Base-by-base conservation (phyloP, 2,888 invertebrate species). In the Drosophila helvetica region DNA sequence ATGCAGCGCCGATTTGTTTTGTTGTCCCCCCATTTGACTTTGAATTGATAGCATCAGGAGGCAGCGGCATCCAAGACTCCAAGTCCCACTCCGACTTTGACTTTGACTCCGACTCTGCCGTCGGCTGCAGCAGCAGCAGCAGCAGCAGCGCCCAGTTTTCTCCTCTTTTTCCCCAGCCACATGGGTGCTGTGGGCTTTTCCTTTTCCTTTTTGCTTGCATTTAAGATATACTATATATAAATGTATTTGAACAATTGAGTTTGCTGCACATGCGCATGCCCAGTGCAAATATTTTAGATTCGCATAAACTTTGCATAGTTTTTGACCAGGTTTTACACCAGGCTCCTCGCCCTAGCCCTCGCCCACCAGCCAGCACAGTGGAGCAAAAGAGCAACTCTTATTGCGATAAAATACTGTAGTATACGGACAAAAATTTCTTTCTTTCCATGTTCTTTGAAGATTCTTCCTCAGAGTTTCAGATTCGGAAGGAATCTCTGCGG, bases 1-100 rank as follows among this genome's bases (percentile, higher is more conserved):
- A 90, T 89, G 81, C 89, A 90, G 90, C 90, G 90, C 90, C 89
- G 90, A 89, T 89, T 89, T 89, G 89, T 89, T 89, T 86, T 89
- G 88, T 86, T 89, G 88, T 86, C 89, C 88, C 88, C 85, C 90
- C 89, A 90, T 89, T 89, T 89, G 88, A 90, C 90, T 89, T 86
- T 85, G 88, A 90, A 89, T 89, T 89, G 89, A 89, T 89, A 89
- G 89, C 89, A 89, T 89, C 89, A 63, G 79, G 72, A 78, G 75
- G 75, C 69, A 62, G 54, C 52, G 7, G 47, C 46, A 65, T 46
- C 42, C 30, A 5, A 22, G 15, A 52, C 22, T 46, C 74, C 45
- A 42, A n/a, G 27, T 43, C 77, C 62, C 42, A 48, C 33, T 52
- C 48, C n/a, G 25, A 51, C 27, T 42, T 42, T 15, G 50, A 48